phyloP scores from a whole-genome alignment of 2,797 vertebrate species.

The Epinephelus malabaricus region DNA sequence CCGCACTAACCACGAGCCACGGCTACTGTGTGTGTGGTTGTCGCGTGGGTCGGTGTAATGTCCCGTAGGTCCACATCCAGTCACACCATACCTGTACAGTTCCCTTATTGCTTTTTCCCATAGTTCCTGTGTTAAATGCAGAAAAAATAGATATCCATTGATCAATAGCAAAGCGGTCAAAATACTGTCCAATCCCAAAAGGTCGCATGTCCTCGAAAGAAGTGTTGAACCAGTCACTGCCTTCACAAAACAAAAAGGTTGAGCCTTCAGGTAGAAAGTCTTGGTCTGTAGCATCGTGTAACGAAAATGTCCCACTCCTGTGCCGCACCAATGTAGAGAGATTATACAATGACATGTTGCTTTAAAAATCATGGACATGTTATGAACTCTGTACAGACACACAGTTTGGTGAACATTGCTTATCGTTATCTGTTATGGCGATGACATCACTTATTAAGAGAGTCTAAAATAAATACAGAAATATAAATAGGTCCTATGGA shows the following conservation, averaged over 20 bases:
- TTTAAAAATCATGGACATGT: conserved; percentile 75
- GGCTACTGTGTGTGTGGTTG: conserved; percentile 50
- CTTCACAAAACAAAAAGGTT: conserved; percentile 64
- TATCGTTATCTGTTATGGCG: conserved; percentile 68
- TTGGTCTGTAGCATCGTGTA: conserved; percentile 58
- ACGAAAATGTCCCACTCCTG: conserved; percentile 65
- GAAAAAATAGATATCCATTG: conserved; percentile 82
- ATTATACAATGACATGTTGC: conserved; percentile 70
- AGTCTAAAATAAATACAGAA: conserved; percentile 83
- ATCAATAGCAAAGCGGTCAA: conserved; percentile 81
- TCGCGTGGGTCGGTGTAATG: conserved; percentile 57
- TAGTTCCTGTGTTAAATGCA: conserved; percentile 74
- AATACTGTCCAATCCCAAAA: conserved; percentile 73
- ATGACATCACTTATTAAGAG: conserved; percentile 72
- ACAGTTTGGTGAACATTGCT: conserved; percentile 78
- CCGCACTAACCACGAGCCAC: conserved; percentile 61
- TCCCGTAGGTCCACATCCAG: conserved; percentile 64
- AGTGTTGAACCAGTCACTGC: conserved; percentile 69
- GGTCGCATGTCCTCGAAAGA: conserved; percentile 65
- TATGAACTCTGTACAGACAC: conserved; percentile 77
- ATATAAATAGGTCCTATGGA: conserved; percentile 83
- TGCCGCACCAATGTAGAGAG: conserved; percentile 59
- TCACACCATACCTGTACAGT: conserved; percentile 76
- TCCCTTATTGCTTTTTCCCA: conserved; percentile 85
- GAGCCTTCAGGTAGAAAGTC: conserved; percentile 73